Percentiles rank a stretch among this genome's conserved stretches.
phyloP scores from a whole-genome alignment of 2,797 vertebrate species.

The Caiman crocodilus region DNA sequence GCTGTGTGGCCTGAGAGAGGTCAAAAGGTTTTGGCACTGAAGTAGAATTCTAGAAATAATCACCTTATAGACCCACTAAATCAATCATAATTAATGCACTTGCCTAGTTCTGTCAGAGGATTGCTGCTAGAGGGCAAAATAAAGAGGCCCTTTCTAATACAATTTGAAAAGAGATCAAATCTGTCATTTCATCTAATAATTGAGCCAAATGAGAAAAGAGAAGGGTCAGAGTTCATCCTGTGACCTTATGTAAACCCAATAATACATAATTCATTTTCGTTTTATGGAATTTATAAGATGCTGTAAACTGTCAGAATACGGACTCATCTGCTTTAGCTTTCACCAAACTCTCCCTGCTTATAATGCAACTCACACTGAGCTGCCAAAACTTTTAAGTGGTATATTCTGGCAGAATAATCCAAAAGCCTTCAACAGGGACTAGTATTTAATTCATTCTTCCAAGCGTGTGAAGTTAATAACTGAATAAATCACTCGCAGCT shows the following conservation, averaged over 20 bases:
- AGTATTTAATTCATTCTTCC: conserved; percentile 83
- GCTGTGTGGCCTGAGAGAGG: conserved; percentile 92
- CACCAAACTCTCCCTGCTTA: conserved; percentile 33
- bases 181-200: conserved; percentile 94
- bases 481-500: conserved; percentile 81
- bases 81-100: conserved; percentile 98
- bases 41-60: conserved; percentile 94
- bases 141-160: conserved; percentile 87
- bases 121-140: conserved; percentile 89
- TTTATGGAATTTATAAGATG: conserved; percentile 83
- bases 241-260: conserved; percentile 85
- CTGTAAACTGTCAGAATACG: conserved; percentile 73
- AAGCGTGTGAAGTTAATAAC: conserved; percentile 85
- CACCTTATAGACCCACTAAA: conserved; percentile 92
- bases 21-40: conserved; percentile 91
- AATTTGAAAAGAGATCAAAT: conserved; percentile 93
- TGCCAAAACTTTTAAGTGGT: conserved; percentile 72
- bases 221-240: conserved; percentile 84
- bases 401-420: conserved; percentile 73
- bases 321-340: conserved; percentile 60
- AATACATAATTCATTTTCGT: conserved; percentile 86
- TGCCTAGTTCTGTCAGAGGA: conserved; percentile 88
- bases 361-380: not conserved
- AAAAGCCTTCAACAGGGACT: conserved; percentile 71
- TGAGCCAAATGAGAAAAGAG: conserved; percentile 88